phyloP scores from a whole-genome alignment of 2,113 vertebrate species.

The Mesoclemmys tuberculata region DNA sequence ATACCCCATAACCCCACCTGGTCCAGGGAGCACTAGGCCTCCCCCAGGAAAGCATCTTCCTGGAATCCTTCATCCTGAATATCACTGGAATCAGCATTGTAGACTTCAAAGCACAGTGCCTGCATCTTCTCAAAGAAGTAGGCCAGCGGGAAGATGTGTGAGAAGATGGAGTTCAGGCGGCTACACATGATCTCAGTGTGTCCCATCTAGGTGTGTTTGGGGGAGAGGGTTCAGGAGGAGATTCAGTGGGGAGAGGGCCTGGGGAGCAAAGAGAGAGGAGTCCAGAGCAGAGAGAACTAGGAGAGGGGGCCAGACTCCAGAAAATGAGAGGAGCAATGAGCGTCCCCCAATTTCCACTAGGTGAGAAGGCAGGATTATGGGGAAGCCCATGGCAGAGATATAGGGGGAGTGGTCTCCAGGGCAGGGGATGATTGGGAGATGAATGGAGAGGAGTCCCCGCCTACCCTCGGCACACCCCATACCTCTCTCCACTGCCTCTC shows the following conservation, averaged over 20 bases:
- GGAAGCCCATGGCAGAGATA: no score
- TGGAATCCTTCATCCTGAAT: background rate
- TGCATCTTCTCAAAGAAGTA: constrained; percentile 79
- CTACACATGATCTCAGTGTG: constrained; percentile 59
- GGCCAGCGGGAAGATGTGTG: constrained; percentile 65
- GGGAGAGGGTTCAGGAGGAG: background rate
- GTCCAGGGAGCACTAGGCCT: constrained; percentile 69
- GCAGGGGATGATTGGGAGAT: background rate
- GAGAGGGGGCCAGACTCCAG: no score
- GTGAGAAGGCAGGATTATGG: no score
- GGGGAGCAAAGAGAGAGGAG: background rate
- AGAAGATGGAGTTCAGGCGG: constrained; percentile 63
- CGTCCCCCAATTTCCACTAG: background rate
- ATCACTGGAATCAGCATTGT: constrained; percentile 32
- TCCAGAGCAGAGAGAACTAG: background rate
- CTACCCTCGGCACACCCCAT: background rate
- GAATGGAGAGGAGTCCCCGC: background rate
- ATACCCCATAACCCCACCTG: constrained; percentile 53
- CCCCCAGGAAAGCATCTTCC: constrained; percentile 63
- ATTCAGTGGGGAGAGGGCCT: background rate
- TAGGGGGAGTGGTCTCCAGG: no score
- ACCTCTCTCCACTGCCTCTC: constrained; percentile 92
- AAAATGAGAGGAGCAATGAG: no score
- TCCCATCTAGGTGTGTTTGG: constrained; percentile 47
- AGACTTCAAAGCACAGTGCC: constrained; percentile 68